Base-by-base conservation (phyloP, 92 coral and sea anemone genomes). In the Paragorgia papillata region DNA sequence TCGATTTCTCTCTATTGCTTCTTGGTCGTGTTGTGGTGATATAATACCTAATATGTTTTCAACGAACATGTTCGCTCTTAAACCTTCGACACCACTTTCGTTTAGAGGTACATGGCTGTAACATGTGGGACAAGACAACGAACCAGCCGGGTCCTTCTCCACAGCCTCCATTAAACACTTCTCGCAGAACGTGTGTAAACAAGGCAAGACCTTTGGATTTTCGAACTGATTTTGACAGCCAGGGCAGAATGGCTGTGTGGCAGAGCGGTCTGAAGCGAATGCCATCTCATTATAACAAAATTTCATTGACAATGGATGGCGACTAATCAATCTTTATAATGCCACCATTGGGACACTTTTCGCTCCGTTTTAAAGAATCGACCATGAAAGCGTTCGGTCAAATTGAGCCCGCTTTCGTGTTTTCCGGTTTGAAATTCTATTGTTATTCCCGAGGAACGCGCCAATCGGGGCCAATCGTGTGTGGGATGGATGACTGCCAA, bases 161-260 rank as follows among this genome's bases (percentile, higher is more conserved):
- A 94, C 84, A 49, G 92, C 93, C 83, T 86, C 89, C 89, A 68
- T 89, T 73, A 94, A 84, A 78, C 98, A 94, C 62, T 79, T 90
- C 80, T 83, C 89, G 73, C 98, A 94, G 79, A 88, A 94, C 57
- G 98, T 91, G 92, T 94, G 98, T 94, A 94, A 94, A 94, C 98
- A 94, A 62, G 98, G 98, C 65, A 94, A 80, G 86, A 94, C 92
- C 88, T 83, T 94, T 26, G 96, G 95, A 81, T 90, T 89, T 60
- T 94, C 97, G 82, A 86, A 89, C 87, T 82, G 93, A 85, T 76
- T 88, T 33, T 80, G 90, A 84, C 98, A 94, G 80, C 81, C 75
- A 65, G 97, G 90, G 71, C 98, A 94, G 37, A 74, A 68, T 69
- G 85, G 79, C 78, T 86, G 89, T 75, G 85, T 83, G 81, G 85